Percentiles rank a stretch among this genome's conserved stretches.
Evolutionary conservation across 2,113 vertebrate species (phyloP).

Genomic region (Steatornis caripensis): DNA sequence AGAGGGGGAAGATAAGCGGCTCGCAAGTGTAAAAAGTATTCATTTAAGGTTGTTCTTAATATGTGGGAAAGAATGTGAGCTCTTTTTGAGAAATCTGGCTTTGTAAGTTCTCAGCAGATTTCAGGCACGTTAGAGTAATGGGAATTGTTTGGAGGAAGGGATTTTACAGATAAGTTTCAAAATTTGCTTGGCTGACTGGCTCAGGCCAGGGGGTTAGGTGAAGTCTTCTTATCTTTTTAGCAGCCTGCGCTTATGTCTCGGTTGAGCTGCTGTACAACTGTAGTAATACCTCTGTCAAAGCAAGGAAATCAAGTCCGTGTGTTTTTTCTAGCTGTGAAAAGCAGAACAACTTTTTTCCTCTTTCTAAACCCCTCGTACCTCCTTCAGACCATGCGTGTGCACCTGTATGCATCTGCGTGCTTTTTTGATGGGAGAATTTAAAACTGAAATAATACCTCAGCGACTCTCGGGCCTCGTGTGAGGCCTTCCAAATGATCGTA

Average conservation of each 20-base stretch:
- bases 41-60: background rate
- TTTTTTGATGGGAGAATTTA: background rate
- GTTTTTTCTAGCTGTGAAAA: background rate
- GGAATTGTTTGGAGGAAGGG: background rate
- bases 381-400: accelerated
- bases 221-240: background rate
- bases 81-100: background rate
- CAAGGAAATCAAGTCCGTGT: accelerated
- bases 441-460: background rate
- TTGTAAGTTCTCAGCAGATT: background rate
- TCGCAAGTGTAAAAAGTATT: too few species aligned
- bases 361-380: accelerated
- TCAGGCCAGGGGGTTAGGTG: background rate
- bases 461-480: accelerated
- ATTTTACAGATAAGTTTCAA: background rate
- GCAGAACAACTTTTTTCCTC: background rate
- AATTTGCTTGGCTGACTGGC: background rate
- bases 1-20: background rate
- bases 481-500: background rate
- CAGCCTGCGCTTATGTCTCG: background rate
- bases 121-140: background rate
- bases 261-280: background rate
- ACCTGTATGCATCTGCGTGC: background rate
- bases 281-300: background rate
- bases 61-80: accelerated